phyloP scores from a whole-genome alignment of 2,888 invertebrate species.

The Tachystola acroxantha region DNA sequence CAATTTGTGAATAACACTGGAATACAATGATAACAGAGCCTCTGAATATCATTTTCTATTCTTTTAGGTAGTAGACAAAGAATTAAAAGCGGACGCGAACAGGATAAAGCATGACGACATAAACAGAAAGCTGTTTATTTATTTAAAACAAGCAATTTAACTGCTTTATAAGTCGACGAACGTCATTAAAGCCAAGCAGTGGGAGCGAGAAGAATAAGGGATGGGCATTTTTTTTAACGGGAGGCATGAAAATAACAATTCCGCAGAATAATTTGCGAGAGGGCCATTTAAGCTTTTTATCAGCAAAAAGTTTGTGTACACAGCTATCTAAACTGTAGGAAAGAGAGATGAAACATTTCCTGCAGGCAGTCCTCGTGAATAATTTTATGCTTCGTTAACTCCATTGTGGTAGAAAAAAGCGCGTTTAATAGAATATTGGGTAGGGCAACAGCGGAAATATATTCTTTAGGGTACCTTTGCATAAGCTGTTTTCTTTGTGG shows the following conservation, averaged over 20 bases:
- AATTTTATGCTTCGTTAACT: slow-evolving; percentile 70
- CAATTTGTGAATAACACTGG: slow-evolving; percentile 1
- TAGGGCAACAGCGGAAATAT: slow-evolving; percentile 15
- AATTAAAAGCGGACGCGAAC: slow-evolving; percentile 19
- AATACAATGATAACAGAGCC: slow-evolving; percentile 9
- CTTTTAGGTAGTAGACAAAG: slow-evolving; percentile 19
- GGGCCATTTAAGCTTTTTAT: slow-evolving; percentile 72
- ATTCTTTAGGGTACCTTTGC: slow-evolving; percentile 2
- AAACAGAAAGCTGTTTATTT: slow-evolving; percentile 49
- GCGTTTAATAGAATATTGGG: slow-evolving; percentile 42
- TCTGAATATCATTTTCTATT: slow-evolving; percentile 18
- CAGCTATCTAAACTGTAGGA: slow-evolving; percentile 62
- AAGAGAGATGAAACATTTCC: slow-evolving; percentile 55
- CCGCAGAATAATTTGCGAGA: slow-evolving; percentile 63
- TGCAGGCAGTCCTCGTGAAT: slow-evolving; percentile 54
- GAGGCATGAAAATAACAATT: slow-evolving; percentile 65
- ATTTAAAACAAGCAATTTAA: slow-evolving; percentile 56
- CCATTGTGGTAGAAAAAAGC: slow-evolving; percentile 55
- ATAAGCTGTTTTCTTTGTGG: background rate
- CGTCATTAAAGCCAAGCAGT: slow-evolving; percentile 44
- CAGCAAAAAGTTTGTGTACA: slow-evolving; percentile 63
- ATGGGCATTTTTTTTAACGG: slow-evolving; percentile 45
- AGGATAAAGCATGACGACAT: slow-evolving; percentile 25
- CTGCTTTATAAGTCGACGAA: slow-evolving; percentile 50
- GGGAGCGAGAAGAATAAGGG: slow-evolving; percentile 43